Evolutionary conservation across 2,113 vertebrate species (phyloP).

Genomic region (Perca fluviatilis): DNA sequence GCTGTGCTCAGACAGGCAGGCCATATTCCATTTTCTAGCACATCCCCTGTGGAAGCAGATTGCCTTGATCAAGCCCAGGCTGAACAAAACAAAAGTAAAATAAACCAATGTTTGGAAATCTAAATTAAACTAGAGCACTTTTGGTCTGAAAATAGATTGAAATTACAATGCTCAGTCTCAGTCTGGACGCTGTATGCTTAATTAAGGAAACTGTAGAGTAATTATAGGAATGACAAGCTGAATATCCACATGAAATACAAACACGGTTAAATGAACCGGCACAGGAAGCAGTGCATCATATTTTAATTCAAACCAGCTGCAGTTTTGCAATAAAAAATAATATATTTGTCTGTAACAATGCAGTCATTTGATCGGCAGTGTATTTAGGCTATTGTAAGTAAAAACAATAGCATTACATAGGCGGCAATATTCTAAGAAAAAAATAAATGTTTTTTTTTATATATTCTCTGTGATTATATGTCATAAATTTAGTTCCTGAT

Average conservation of each 20-base stretch:
- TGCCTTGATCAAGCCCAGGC: conserved; percentile 24
- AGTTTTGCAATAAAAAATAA: neutral
- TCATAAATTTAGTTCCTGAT: too few species aligned
- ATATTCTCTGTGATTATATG: too few species aligned
- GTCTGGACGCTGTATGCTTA: conserved; percentile 29
- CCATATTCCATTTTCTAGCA: conserved; percentile 14
- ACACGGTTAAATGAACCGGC: conserved; percentile 18
- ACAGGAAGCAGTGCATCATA: conserved; percentile 18
- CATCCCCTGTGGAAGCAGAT: conserved; percentile 20
- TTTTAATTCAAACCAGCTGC: conserved; percentile 1
- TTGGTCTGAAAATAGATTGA: conserved; percentile 24
- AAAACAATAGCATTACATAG: too few species aligned
- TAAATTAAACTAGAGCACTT: conserved; percentile 23
- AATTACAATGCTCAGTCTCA: conserved; percentile 27
- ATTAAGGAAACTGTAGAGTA: conserved; percentile 47
- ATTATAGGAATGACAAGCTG: conserved; percentile 35
- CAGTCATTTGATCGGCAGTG: too few species aligned
- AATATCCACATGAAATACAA: conserved; percentile 39
- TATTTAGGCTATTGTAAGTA: too few species aligned
- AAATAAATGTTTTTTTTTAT: too few species aligned
- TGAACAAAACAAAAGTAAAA: conserved; percentile 11
- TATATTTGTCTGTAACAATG: neutral
- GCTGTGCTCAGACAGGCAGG: conserved; percentile 6
- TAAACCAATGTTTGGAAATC: conserved; percentile 39
- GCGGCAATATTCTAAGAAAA: too few species aligned